phyloP scores from a whole-genome alignment of 2,888 invertebrate genomes.

The Cosmopolites sordidus region DNA sequence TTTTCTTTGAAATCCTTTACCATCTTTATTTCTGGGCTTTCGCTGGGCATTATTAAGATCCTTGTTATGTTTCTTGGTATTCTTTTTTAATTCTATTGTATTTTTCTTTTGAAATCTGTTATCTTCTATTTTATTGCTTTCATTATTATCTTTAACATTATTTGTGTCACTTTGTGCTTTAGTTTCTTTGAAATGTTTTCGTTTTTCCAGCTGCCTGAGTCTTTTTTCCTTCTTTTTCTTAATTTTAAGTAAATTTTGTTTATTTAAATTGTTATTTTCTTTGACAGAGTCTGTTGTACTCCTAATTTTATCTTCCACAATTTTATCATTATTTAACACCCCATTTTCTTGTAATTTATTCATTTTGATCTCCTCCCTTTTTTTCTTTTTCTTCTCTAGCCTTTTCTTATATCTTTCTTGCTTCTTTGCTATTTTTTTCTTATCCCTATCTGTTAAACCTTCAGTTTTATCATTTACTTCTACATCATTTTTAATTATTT shows the following conservation, averaged over 20 bases:
- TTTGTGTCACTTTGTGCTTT: constrained; percentile 30
- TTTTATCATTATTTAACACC: constrained; percentile 16
- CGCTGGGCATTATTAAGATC: constrained; percentile 6
- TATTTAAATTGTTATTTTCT: constrained; percentile 20
- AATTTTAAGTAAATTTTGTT: constrained; percentile 34
- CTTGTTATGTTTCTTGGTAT: constrained; percentile 4
- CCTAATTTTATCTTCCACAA: neutral
- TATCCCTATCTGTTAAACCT: constrained; percentile 21
- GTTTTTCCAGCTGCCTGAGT: constrained; percentile 34
- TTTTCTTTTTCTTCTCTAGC: constrained; percentile 18
- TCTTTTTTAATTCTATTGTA: constrained; percentile 8
- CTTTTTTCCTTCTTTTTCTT: constrained; percentile 36
- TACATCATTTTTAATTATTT: constrained; percentile 12
- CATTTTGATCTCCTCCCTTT: constrained; percentile 12
- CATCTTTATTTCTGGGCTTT: constrained; percentile 32
- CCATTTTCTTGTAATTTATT: constrained; percentile 7
- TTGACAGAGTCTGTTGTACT: neutral
- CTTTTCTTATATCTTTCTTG: constrained; percentile 25
- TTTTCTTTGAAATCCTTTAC: constrained; percentile 40
- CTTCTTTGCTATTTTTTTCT: constrained; percentile 25
- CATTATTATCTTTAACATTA: constrained; percentile 3
- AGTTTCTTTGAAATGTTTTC: constrained; percentile 28
- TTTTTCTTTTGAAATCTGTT: neutral
- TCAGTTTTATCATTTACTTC: constrained; percentile 7
- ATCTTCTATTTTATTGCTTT: neutral